These are phyloP conservation scores for Nycticorax nycticorax DNA, from an alignment of 2,113 vertebrate genomes.

Conservation along the genomic window DNA sequence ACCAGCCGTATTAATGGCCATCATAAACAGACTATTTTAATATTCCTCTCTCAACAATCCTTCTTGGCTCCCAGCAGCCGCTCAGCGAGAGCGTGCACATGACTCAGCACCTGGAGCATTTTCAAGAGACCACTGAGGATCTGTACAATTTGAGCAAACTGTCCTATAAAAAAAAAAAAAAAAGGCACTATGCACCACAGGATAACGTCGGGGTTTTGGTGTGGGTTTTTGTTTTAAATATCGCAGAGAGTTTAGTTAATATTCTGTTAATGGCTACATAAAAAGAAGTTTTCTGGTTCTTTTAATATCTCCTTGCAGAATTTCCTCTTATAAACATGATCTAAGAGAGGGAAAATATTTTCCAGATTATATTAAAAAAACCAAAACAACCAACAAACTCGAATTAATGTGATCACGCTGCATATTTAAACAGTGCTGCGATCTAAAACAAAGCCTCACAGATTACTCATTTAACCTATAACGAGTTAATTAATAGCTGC, in stretches of 20 bases:
- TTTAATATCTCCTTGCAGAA: background rate
- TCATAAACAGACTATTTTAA: constrained; percentile 34
- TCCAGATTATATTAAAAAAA: background rate
- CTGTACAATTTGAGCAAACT: background rate
- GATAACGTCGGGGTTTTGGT: background rate
- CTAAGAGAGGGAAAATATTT: background rate
- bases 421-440: background rate
- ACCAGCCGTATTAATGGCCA: background rate
- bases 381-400: background rate
- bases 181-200: background rate
- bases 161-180: background rate
- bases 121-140: constrained; percentile 27
- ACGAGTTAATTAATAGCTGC: background rate
- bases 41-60: constrained; percentile 11
- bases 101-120: constrained; percentile 48
- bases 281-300: background rate
- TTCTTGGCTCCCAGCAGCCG: constrained; percentile 12
- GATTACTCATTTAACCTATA: constrained; percentile 14
- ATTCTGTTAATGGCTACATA: background rate
- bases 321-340: background rate
- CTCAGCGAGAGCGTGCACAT: background rate
- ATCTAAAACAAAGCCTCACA: background rate
- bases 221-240: background rate
- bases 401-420: background rate
- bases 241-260: background rate